Base-by-base conservation (phyloP, 2,888 invertebrate species). In the Noctua fimbriata region DNA sequence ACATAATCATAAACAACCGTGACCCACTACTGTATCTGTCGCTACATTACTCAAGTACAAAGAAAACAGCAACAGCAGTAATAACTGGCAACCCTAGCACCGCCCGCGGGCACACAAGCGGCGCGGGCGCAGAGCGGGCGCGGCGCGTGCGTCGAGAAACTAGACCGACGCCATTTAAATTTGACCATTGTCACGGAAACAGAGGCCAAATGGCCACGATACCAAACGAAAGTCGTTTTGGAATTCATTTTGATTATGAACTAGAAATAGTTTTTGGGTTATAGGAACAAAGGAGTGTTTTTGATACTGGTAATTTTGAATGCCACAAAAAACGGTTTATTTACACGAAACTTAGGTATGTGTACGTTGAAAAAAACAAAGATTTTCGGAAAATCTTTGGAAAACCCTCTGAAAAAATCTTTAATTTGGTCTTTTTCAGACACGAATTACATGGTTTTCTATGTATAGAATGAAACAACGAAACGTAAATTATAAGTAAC, bases 141-240 rank as follows among this genome's bases (percentile, higher is more conserved):
- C 90, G 90, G 93, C 94, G 93, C 93, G 94, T 94, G 94, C 93
- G 91, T 90, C 82, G 87, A 84, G 84, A 93, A 94, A 94, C 93
- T 93, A 91, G 94, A 94, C 91, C 94, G 91, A 79, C 87, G 91
- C 89, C 89, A 91, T 93, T 93, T 91, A 92, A 94, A 93, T 94
- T 93, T 91, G 92, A 94, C 92, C 91, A 92, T 92, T 94, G 94
- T 94, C 95, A 93, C 93, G 94, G 92, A 93, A 92, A 92, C 90
- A 88, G 82, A 78, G 81, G 82, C 75, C 78, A 82, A 88, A 79
- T 77, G 81, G 82, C 77, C 78, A 81, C 70, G 75, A 71, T 58
- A 78, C 60, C 28, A 58, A 80, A 83, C 73, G 82, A 88, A 83
- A 82, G 86, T 85, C 66, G 85, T 69, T 85, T 78, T 9, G 24